Conservation (phyloP, 2,797 vertebrate genomes). For the Dromococcyx pavoninus region DNA sequence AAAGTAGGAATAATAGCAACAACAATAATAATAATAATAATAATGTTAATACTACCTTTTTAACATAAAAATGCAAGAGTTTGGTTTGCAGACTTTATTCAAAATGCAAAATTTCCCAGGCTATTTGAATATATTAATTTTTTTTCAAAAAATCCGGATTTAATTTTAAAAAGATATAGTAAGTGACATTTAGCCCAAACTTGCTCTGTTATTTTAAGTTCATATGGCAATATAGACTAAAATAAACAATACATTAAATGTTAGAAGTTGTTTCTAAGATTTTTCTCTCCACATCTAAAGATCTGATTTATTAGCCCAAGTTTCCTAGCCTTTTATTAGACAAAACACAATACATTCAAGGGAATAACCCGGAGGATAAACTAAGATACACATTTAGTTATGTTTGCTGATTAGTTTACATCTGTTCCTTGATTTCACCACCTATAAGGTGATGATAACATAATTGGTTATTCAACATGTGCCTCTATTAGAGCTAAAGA, state of each 20-base stretch:
- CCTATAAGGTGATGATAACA: background rate
- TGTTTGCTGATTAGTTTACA: accelerated
- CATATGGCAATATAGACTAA: background rate
- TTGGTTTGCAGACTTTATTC: background rate
- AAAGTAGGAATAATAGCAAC: background rate
- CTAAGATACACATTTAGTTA: background rate
- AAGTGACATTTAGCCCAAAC: background rate
- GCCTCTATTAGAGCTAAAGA: background rate
- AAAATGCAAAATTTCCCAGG: background rate
- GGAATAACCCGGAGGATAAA: background rate
- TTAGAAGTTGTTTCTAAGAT: background rate
- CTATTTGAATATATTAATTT: background rate
- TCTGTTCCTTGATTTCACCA: background rate
- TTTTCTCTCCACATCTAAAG: background rate
- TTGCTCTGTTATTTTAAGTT: background rate
- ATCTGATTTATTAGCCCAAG: background rate
- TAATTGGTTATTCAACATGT: background rate
- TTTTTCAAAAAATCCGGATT: background rate
- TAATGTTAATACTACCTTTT: background rate
- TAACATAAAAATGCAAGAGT: background rate
- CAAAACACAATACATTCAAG: background rate
- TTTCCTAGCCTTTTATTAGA: background rate
- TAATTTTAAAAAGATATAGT: background rate
- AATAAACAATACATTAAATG: background rate
- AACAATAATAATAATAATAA: too few relatives aligned